phyloP scores from a whole-genome alignment of 2,113 vertebrate species.

The Podarcis cretensis region DNA sequence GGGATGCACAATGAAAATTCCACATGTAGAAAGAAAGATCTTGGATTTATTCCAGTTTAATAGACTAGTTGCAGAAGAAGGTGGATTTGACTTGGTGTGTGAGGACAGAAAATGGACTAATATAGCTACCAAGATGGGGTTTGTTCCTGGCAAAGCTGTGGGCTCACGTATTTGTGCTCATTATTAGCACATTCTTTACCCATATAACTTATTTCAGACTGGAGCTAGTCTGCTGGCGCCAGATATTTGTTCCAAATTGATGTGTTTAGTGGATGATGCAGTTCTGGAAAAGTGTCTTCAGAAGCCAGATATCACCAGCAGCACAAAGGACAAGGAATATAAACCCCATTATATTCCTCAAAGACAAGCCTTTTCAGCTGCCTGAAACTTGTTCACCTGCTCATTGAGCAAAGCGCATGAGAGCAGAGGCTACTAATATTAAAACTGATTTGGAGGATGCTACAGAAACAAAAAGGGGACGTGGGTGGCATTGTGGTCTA shows the following conservation, averaged over 20 bases:
- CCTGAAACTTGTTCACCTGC: conserved; percentile 78
- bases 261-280: conserved; percentile 75
- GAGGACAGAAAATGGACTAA: conserved; percentile 96
- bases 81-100: conserved; percentile 93
- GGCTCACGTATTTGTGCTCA: conserved; percentile 95
- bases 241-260: conserved; percentile 78
- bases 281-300: conserved; percentile 84
- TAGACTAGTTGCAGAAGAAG: conserved; percentile 96
- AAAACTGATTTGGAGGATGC: conserved; percentile 30
- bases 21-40: conserved; percentile 96
- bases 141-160: conserved; percentile 93
- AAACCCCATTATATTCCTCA: conserved; percentile 86
- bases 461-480: not conserved
- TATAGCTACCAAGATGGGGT: conserved; percentile 94
- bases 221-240: conserved; percentile 88
- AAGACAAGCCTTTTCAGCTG: conserved; percentile 77
- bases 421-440: conserved; percentile 80
- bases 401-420: conserved; percentile 89
- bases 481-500: no score
- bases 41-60: conserved; percentile 96
- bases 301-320: conserved; percentile 80
- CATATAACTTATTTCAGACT: conserved; percentile 93
- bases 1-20: conserved; percentile 95
- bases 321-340: conserved; percentile 86
- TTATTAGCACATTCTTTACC: conserved; percentile 93